A percentile compares a stretch with the other conserved stretches of the same genome.
These are phyloP conservation scores for Drosophila micromelanica DNA, from an alignment of 1,140 invertebrate species.

Conservation along the genomic window DNA sequence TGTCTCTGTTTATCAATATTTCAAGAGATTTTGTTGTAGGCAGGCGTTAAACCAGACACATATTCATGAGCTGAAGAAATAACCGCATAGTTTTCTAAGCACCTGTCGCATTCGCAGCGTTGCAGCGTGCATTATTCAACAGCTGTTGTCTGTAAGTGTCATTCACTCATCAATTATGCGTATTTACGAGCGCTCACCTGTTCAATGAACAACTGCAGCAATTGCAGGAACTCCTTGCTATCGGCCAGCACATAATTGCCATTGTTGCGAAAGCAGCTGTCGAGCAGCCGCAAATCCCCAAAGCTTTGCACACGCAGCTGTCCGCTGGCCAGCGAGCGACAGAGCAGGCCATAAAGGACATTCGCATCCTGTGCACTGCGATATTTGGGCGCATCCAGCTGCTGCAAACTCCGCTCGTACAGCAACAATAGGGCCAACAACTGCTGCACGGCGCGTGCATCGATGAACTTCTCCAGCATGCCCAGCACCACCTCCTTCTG, in stretches of 20 bases:
- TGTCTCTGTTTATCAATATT: neutral
- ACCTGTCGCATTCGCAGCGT: too few species aligned
- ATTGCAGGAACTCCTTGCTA: constrained; percentile 76
- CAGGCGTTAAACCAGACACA: neutral
- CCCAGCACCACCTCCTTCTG: constrained; percentile 82
- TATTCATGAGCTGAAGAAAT: constrained; percentile 6
- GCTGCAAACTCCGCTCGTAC: constrained; percentile 73
- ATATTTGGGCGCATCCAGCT: constrained; percentile 50
- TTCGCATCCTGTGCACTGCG: constrained; percentile 66
- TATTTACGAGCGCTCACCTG: constrained; percentile 57
- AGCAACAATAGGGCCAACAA: constrained; percentile 70
- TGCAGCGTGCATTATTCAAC: neutral
- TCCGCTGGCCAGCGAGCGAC: constrained; percentile 44
- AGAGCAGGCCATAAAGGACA: constrained; percentile 60
- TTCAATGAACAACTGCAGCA: constrained; percentile 72
- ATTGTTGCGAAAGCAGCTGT: constrained; percentile 76
- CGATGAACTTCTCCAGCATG: constrained; percentile 83
- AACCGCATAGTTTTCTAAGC: neutral
- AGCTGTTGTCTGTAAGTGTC: neutral
- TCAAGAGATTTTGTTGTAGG: neutral
- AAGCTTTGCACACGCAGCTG: constrained; percentile 55
- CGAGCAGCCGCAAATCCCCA: constrained; percentile 63
- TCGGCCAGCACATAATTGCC: constrained; percentile 79
- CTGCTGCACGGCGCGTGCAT: constrained; percentile 70
- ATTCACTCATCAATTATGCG: neutral